These are phyloP conservation scores for Phrynocephalus vlangalii DNA, from an alignment of 2,797 vertebrate species.

Conservation along the genomic window DNA sequence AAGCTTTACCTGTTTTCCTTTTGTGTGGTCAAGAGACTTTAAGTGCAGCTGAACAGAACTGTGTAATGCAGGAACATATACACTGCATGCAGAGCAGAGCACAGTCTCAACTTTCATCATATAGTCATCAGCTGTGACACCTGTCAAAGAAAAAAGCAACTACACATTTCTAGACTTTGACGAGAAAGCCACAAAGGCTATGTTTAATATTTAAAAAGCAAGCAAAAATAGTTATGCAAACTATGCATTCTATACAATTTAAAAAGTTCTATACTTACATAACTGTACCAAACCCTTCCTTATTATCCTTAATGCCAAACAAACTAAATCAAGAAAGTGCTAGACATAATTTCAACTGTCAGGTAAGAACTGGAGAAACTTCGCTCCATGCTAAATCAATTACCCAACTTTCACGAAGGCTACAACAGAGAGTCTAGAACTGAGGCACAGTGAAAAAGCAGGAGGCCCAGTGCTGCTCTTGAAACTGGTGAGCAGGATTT, in stretches of 20 bases:
- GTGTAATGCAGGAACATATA: conserved; percentile 84
- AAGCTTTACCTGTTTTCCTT: conserved; percentile 82
- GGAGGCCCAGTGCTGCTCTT: no score
- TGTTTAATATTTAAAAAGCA: not conserved
- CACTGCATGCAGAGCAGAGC: conserved; percentile 85
- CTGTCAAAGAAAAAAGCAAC: conserved; percentile 68
- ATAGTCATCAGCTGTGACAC: conserved; percentile 85
- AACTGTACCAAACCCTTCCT: not conserved
- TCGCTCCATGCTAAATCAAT: not conserved
- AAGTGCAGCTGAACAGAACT: conserved; percentile 86
- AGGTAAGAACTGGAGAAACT: not conserved
- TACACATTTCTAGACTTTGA: not conserved
- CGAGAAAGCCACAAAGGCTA: not conserved
- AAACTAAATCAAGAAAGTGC: not conserved
- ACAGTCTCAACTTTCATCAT: conserved; percentile 90
- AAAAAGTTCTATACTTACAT: not conserved
- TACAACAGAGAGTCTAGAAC: not conserved
- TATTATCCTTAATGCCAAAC: no score
- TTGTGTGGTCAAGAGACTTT: conserved; percentile 83
- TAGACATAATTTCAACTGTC: no score
- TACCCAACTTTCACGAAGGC: not conserved
- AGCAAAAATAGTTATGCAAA: not conserved
- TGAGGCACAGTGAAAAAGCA: no score
- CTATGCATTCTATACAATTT: not conserved
- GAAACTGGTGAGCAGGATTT: not conserved